Evolutionary conservation across 2,797 vertebrate species (phyloP), one percentile per base, ranked within the genome.

Genomic region (Platalea minor): DNA sequence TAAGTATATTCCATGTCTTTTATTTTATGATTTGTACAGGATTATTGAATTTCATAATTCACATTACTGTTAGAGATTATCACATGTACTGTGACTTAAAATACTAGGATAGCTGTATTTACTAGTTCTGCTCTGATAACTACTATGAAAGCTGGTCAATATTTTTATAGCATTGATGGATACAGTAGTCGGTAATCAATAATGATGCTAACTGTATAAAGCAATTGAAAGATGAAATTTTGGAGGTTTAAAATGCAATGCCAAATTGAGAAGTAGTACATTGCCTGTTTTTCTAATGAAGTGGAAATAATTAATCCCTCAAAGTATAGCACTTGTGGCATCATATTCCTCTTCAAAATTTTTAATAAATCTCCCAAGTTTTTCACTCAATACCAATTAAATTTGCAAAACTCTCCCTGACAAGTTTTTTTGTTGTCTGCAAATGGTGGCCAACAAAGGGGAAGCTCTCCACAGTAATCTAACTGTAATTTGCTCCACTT

Each of bases 201-300:
- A 95, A 90, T 60, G 94, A 72, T 53, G 31, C 61, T 94, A 96
- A 91, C 87, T 82, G 45, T 84, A 89, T 25, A 94, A 95, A 94
- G 37, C 69, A 96, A 81, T 8, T 79, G 29, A 92, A 94, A 91
- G 69, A 91, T 93, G 78, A 95, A 89, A 91, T 83, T 35, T 60
- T 57, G 53, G 60, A 64, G 45, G 15, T 88, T 95, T 88, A 90
- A 78, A 88, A 88, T 61, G 23, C 19, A 80, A 83, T 21, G 60
- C 11, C 15, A 59, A 95, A 78, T 28, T 74, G 39, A 73, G 45
- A n/a, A 54, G 25, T 33, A 60, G 9, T 61, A 20, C 17, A 11
- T 69, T 85, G 29, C 16, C 37, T 89, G 11, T 59, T 95, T 87
- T 78, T 92, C 46, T 88, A 70, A 78, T 61, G 65, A 94, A 29